A percentile compares a stretch with the other conserved stretches of the same genome.
Evolutionary conservation across 2,797 vertebrate genomes (phyloP).

Genomic region (Knipowitschia caucasica): DNA sequence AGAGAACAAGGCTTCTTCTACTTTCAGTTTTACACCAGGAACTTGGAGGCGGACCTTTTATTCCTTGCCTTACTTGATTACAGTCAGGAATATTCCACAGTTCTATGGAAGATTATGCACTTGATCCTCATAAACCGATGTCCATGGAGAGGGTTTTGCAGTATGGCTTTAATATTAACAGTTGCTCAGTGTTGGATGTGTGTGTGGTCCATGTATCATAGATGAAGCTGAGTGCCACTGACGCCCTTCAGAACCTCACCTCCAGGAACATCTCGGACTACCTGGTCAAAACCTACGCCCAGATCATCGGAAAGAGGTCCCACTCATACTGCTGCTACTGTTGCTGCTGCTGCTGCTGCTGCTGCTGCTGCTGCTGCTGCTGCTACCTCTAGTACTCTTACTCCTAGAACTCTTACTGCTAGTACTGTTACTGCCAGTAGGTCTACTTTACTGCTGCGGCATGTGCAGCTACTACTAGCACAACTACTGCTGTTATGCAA

Average conservation of each 20-base stretch:
- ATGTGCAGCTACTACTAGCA: too few relatives aligned
- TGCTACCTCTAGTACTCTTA: neutral
- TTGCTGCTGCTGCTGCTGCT: neutral
- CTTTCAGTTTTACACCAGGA: too few relatives aligned
- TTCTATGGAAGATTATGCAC: too few relatives aligned
- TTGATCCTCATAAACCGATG: too few relatives aligned
- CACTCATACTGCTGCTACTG: neutral
- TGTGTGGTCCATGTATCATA: slow-evolving; percentile 39
- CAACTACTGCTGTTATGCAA: too few relatives aligned
- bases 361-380: neutral
- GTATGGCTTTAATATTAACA: too few relatives aligned
- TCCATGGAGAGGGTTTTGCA: too few relatives aligned
- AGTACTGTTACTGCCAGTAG: neutral
- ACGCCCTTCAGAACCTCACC: slow-evolving; percentile 89
- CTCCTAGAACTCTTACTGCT: neutral
- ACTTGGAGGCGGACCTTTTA: too few relatives aligned
- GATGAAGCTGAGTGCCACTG: slow-evolving; percentile 83
- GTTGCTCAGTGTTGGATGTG: neutral
- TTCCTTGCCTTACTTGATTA: too few relatives aligned
- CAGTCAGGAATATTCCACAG: too few relatives aligned
- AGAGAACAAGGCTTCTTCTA: too few relatives aligned
- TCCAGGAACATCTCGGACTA: slow-evolving; percentile 95
- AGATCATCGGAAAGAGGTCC: slow-evolving; percentile 96
- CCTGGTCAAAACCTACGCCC: slow-evolving; percentile 92
- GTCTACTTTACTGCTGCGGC: too few relatives aligned